These are phyloP conservation scores for Lasioglossum figueresi DNA, from an alignment of 2,888 invertebrate species.

Conservation along the genomic window DNA sequence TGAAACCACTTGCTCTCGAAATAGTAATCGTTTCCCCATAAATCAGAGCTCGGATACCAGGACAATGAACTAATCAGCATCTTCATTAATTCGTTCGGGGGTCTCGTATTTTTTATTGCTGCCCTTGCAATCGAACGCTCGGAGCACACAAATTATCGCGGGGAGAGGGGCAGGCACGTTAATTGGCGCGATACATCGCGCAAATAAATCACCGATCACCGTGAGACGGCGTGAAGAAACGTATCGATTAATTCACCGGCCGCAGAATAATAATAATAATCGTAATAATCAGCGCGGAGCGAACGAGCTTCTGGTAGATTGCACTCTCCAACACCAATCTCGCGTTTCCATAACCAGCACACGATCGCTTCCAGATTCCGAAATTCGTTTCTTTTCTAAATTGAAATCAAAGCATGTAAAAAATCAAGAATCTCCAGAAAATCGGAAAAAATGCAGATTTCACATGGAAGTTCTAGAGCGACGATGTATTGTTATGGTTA, in stretches of 20 bases:
- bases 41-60: neutral
- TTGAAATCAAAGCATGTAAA: no score
- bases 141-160: neutral
- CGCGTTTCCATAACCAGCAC: neutral
- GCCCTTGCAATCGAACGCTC: neutral
- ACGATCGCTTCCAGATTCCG: neutral
- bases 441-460: no score
- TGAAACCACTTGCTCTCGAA: neutral
- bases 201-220: conserved; percentile 24
- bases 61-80: conserved; percentile 6
- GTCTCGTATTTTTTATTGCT: neutral
- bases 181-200: conserved; percentile 16
- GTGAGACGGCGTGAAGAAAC: neutral
- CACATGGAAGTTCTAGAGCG: no score
- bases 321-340: neutral
- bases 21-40: neutral
- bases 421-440: no score
- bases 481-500: no score
- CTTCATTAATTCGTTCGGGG: neutral
- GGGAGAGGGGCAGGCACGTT: conserved; percentile 4
- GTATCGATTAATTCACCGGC: neutral
- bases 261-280: neutral
- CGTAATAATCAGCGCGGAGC: neutral
- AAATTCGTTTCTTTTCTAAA: neutral
- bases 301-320: neutral